A percentile compares a stretch with the other conserved stretches of the same genome.
phyloP scores from a whole-genome alignment of 2,888 invertebrate species.

The Cataglyphis albicans region DNA sequence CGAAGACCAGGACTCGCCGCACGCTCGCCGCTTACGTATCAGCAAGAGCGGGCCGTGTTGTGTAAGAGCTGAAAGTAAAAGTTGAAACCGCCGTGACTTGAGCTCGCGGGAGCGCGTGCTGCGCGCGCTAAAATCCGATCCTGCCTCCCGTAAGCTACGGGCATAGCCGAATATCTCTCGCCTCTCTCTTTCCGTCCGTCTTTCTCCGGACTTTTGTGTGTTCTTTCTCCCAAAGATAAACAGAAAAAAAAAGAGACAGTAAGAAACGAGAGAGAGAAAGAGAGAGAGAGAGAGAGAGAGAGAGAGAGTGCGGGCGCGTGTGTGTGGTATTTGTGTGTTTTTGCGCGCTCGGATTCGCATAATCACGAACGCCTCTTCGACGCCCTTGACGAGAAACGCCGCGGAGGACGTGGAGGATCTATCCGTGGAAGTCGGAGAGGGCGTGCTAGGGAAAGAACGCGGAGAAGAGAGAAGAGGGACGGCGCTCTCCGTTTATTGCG shows the following conservation, averaged over 20 bases:
- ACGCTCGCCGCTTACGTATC: conserved; percentile 72
- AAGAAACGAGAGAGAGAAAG: not conserved
- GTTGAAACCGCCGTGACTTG: conserved; percentile 84
- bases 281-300: not conserved
- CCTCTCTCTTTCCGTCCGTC: conserved; percentile 53
- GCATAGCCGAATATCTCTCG: conserved; percentile 78
- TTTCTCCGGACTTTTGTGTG: conserved; percentile 56
- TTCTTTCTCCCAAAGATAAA: not conserved
- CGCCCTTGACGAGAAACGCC: conserved; percentile 32
- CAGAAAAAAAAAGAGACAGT: not conserved
- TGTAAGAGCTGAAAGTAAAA: conserved; percentile 86
- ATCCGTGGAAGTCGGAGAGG: conserved; percentile 42
- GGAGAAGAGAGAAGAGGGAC: conserved; percentile 21
- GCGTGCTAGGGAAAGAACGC: conserved; percentile 21
- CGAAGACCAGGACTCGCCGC: conserved; percentile 58
- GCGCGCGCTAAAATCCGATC: conserved; percentile 84
- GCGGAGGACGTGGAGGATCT: conserved; percentile 20
- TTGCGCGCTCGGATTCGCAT: conserved; percentile 18
- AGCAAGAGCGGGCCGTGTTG: conserved; percentile 80
- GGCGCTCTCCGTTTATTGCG: conserved; percentile 58
- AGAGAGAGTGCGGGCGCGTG: not conserved
- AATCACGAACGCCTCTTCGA: conserved; percentile 20
- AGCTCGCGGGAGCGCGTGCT: conserved; percentile 83
- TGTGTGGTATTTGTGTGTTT: not conserved
- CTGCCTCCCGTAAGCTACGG: conserved; percentile 72